Evolutionary conservation across 2,113 vertebrate species (phyloP), one percentile per base, ranked within the genome.

Genomic region (Elachura formosa): DNA sequence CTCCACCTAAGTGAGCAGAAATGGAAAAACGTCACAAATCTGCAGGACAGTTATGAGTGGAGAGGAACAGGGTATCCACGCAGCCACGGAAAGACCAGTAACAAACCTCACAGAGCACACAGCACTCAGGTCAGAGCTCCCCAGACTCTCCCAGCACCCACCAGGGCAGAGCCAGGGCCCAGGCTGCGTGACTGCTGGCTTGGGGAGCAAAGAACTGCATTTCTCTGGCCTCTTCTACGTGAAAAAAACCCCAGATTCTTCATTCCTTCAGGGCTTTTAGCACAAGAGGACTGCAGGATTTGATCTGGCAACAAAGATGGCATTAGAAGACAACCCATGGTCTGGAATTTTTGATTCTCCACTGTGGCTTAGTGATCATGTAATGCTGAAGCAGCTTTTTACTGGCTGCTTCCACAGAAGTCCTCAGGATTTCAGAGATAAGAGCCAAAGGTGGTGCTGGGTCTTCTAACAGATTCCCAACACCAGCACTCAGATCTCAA

Each of bases 251-350:
- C 0, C 24, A 38, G 15, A 12, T 31, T 51, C 51, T 64, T 23
- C 29, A 21, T 17, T 41, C 13, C 8, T 54, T 45, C 7, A 38
- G 40, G 16, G 10, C 14, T 55, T 59, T 21, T 24, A 14, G 22
- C 33, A 6, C 33, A 54, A 23, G 45, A 54, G 5, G 12, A 46
- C 21, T 54, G 43, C 13, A 0, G 5, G 26, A 74, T 73, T 48
- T 13, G n/a, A 9, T 38, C 54, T 18, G 7, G 19, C 18, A 43
- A 51, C 3, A 18, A 59, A 84, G n/a, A 48, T 5, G 4, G 23
- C 3, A 49, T 22, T 14, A 12, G 41, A 86, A 66, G 17, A 22
- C 5, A 6, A 22, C 8, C 4, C 2, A 1, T 1, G 4, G 36
- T 28, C 34, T 68, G 52, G 36, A 67, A 3, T 40, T 72, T 80